A percentile compares a stretch with the other conserved stretches of the same genome.
Evolutionary conservation across 2,113 vertebrate genomes (phyloP).

Genomic region (Alouatta palliata): DNA sequence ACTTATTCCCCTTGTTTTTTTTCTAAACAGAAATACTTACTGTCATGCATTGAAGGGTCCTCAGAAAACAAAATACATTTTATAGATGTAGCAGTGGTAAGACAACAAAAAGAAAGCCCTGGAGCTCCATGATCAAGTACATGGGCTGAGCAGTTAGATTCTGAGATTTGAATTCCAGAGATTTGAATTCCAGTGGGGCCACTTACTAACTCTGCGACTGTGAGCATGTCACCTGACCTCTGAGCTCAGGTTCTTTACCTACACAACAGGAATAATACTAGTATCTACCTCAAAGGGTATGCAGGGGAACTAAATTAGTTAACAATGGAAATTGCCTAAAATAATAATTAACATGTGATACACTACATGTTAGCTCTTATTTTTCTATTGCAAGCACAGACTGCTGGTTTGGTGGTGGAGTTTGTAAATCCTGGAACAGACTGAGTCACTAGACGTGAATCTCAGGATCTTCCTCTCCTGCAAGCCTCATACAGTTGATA

Average conservation of each 20-base stretch:
- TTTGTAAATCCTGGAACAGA: neutral
- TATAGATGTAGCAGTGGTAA: neutral
- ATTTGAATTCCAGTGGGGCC: neutral
- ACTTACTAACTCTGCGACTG: neutral
- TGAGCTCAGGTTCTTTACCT: neutral
- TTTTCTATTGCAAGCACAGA: neutral
- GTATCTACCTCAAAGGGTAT: neutral
- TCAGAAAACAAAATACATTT: neutral
- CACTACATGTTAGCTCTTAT: neutral
- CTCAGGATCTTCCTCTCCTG: neutral
- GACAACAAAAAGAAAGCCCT: neutral
- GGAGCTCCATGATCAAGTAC: neutral
- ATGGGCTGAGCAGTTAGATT: neutral
- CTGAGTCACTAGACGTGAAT: neutral
- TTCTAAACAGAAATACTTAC: neutral
- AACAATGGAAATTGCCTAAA: neutral
- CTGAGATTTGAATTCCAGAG: neutral
- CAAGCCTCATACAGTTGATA: neutral
- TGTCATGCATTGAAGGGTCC: neutral
- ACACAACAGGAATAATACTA: neutral
- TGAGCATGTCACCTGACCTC: neutral
- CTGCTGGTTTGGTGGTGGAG: neutral
- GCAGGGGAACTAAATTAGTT: neutral
- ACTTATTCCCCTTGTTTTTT: neutral
- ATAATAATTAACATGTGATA: neutral